Evolutionary conservation across 1,140 invertebrate genomes (phyloP), one percentile per base, ranked within the genome.

Genomic region (Formica exsecta): DNA sequence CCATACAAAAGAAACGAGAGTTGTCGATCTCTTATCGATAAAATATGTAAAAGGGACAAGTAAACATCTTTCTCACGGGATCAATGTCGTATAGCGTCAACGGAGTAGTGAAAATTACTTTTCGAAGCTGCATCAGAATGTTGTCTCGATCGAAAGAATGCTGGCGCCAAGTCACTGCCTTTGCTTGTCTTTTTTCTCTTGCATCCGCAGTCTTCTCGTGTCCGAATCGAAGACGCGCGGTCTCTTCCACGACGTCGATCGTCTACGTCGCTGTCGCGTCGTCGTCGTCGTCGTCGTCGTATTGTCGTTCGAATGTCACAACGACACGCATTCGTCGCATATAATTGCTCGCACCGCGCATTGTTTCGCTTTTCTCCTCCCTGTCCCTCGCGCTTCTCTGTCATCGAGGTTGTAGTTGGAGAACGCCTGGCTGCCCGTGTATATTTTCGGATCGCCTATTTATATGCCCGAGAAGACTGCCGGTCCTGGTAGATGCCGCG

Each of bases 291-390:
- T 61, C 59, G 59, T 48, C 48, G 48, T 51, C 16, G 4, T 13
- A 44, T 77, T 62, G 75, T 86, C 70, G 70, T 57, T 64, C 54
- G 76, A 84, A 75, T 88, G 90, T 89, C 90, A 91, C 81, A 44
- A 79, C 87, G 85, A 89, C 90, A 86, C 80, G 85, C 90, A 91
- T 91, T 91, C 90, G 85, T 86, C 90, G 90, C 90, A 84, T 91
- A 89, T 91, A 91, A 91, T 91, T 91, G 89, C 86, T 73, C 84
- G 79, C 66, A 48, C 76, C 64, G 22, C 48, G 70, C 73, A 89
- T 91, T 91, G 89, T 91, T 88, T 76, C 87, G 32, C 65, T 76
- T 74, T 74, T 48, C 51, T 59, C 1, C 25, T 16, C 3, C n/a
- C 64, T 22, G 29, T 38, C 25, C 57, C 62, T 70, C 73, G 48